Evolutionary conservation across 1,140 invertebrate species (phyloP).

Genomic region (Nomia melanderi): DNA sequence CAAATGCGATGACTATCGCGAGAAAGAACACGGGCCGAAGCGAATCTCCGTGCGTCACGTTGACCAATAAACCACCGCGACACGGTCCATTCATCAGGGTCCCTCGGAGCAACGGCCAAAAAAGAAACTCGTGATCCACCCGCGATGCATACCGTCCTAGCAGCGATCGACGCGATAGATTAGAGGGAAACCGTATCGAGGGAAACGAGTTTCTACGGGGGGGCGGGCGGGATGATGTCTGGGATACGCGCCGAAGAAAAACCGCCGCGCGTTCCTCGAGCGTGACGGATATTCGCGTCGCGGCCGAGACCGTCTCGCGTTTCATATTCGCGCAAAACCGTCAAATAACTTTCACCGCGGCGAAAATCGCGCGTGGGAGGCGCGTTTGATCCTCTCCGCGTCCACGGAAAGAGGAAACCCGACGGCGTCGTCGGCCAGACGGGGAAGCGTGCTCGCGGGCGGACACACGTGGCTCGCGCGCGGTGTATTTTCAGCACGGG

Average conservation of each 20-base stretch:
- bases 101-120: too few relatives aligned
- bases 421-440: conserved; percentile 9
- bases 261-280: neutral
- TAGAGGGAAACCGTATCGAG: conserved; percentile 34
- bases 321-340: conserved; percentile 55
- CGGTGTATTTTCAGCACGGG: conserved; percentile 60
- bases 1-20: neutral
- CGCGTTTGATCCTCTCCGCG: conserved; percentile 62
- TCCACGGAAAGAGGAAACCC: conserved; percentile 32
- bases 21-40: conserved; percentile 4
- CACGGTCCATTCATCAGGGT: neutral
- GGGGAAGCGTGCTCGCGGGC: neutral
- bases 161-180: conserved; percentile 32
- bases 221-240: too few relatives aligned
- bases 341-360: conserved; percentile 58
- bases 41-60: neutral
- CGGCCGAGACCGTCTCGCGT: conserved; percentile 31
- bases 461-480: conserved; percentile 15
- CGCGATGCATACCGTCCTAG: conserved; percentile 11
- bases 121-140: neutral
- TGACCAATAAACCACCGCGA: neutral
- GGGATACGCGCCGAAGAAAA: conserved; percentile 12
- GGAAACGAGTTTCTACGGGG: conserved; percentile 27
- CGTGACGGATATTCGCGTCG: conserved; percentile 10
- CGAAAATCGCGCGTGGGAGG: conserved; percentile 23